phyloP scores from a whole-genome alignment of 1,140 invertebrate genomes.

The Zaprionus taronus region DNA sequence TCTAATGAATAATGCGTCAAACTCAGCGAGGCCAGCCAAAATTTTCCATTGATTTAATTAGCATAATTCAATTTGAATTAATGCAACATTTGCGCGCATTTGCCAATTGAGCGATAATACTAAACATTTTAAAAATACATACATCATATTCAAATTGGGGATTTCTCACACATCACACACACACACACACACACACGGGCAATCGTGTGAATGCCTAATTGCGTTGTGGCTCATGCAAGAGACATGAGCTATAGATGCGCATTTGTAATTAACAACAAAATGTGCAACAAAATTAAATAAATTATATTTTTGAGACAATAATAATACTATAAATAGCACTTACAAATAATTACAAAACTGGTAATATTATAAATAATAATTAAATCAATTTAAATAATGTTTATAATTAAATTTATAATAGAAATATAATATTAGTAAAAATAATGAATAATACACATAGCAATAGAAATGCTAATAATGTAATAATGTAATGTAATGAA shows the following conservation, averaged over 20 bases:
- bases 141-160: constrained; percentile 16
- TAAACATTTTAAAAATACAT: constrained; percentile 27
- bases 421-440: background rate
- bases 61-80: constrained; percentile 41
- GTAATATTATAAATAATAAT: background rate
- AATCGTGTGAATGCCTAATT: background rate
- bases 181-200: background rate
- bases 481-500: too few relatives aligned
- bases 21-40: background rate
- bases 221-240: background rate
- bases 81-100: constrained; percentile 35
- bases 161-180: constrained; percentile 26
- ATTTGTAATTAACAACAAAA: constrained; percentile 40
- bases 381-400: background rate
- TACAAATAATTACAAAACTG: background rate
- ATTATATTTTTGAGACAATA: background rate
- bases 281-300: background rate
- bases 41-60: constrained; percentile 40
- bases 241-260: constrained; percentile 5
- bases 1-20: background rate
- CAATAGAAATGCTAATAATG: background rate
- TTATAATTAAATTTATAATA: too few relatives aligned
- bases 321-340: background rate
- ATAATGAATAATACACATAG: background rate
- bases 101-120: constrained; percentile 56